These are phyloP conservation scores for Torymus texanus DNA, from an alignment of 2,888 invertebrate species.

Conservation along the genomic window DNA sequence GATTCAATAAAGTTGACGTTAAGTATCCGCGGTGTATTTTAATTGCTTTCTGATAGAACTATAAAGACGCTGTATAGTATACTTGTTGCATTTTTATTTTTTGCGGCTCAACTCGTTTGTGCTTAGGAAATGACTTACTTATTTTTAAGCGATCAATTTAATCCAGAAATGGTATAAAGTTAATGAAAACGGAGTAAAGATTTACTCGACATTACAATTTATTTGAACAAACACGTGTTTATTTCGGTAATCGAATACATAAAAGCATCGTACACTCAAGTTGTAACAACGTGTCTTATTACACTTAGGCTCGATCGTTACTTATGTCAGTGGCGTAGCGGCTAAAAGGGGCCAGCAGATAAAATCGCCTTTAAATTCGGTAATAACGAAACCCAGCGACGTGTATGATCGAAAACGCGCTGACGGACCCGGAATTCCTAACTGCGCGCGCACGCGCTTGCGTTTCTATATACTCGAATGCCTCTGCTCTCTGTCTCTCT, in stretches of 20 bases:
- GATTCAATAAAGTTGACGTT: constrained; percentile 51
- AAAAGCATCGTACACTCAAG: too few species aligned
- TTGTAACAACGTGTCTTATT: neutral
- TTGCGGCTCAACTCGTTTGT: neutral
- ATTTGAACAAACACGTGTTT: too few species aligned
- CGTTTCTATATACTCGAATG: neutral
- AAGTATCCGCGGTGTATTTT: constrained; percentile 27
- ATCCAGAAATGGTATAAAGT: constrained; percentile 8
- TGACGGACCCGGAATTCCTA: constrained; percentile 45
- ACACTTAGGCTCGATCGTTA: neutral
- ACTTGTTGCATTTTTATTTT: constrained; percentile 14
- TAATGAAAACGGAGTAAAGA: neutral
- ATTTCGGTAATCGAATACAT: neutral
- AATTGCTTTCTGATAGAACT: constrained; percentile 47
- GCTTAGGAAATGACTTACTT: neutral
- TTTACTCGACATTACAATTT: too few species aligned
- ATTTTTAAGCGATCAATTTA: neutral
- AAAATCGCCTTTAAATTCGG: constrained; percentile 67
- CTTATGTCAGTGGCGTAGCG: constrained; percentile 10
- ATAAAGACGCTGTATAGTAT: constrained; percentile 1
- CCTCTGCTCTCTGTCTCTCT: too few species aligned
- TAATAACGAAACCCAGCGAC: constrained; percentile 71
- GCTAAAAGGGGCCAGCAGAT: constrained; percentile 6
- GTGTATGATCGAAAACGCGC: constrained; percentile 70
- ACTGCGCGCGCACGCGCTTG: constrained; percentile 4